Evolutionary conservation across 2,888 invertebrate genomes (phyloP), one percentile per base, ranked within the genome.

Genomic region (Mylabris sibirica): DNA sequence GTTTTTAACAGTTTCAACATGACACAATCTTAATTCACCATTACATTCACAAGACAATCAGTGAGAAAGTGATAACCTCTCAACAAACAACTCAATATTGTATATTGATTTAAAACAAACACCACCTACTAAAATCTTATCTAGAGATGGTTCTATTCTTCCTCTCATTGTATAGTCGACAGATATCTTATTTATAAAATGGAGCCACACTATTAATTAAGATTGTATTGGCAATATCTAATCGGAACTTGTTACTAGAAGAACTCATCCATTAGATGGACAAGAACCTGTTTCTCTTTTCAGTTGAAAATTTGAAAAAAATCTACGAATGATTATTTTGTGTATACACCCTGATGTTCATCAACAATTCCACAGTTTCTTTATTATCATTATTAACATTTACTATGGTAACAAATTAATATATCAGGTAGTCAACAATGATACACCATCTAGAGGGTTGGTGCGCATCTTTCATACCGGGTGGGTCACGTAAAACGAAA

Each of bases 371-470:
- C 1, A 11, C 8, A 17, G 12, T 14, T 38, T 38, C 12, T 38
- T 11, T 14, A 2, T 38, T 38, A 38, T 38, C 14, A n/a, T 38
- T 38, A 44, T 44, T 12, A 38, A 14, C 14, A 69, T 68, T 75
- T 67, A 71, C 76, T 76, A 74, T 71, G 73, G 62, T 70, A 74
- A 77, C 76, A 76, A 77, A 77, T 76, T 74, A 74, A 71, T 77
- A 74, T 71, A 75, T 77, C 75, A 73, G 74, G 74, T 74, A 77
- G 77, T 75, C 74, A 67, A 71, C 72, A 77, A 72, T 63, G 63
- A 65, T n/a, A 57, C 38, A 68, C 76, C 75, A 73, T 75, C 74
- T 59, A 64, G 60, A 34, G 67, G 49, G 65, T 63, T 72, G 72
- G 72, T 38, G 12, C 65, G 60, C 62, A 65, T 67, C 69, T 11